Conservation (phyloP, 1,140 invertebrate species). For the Papilio polytes region DNA sequence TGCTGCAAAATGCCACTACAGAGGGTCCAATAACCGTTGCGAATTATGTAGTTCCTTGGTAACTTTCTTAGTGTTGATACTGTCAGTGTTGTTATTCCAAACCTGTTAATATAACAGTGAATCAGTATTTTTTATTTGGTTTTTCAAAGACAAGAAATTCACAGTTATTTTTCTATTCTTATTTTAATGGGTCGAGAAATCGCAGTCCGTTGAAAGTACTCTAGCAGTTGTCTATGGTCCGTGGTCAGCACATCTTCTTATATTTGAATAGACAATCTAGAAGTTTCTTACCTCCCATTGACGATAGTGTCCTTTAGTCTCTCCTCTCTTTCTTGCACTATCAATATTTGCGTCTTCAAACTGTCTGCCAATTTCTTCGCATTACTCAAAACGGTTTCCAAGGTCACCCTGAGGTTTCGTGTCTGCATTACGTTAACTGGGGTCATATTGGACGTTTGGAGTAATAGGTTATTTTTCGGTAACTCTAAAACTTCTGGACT, state of each 20-base stretch:
- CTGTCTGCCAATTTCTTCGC: conserved; percentile 54
- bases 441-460: conserved; percentile 23
- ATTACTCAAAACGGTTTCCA: conserved; percentile 54
- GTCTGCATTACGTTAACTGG: not conserved
- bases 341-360: conserved; percentile 57
- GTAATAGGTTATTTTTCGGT: conserved; percentile 4
- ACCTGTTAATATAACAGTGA: conserved; percentile 46
- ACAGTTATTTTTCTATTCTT: no score
- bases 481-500: conserved; percentile 1
- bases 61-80: conserved; percentile 52
- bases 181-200: no score
- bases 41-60: conserved; percentile 63
- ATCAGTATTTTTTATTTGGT: not conserved
- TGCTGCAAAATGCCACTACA: conserved; percentile 64
- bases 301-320: conserved; percentile 63
- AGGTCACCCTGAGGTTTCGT: conserved; percentile 44
- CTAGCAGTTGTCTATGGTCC: no score
- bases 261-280: not conserved
- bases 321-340: conserved; percentile 49
- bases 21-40: conserved; percentile 64
- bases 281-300: conserved; percentile 60
- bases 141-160: no score
- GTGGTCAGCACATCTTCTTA: no score
- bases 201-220: no score
- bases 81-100: conserved; percentile 62